Conservation (phyloP, 2,797 vertebrate species). For the Anguilla pacifica region DNA sequence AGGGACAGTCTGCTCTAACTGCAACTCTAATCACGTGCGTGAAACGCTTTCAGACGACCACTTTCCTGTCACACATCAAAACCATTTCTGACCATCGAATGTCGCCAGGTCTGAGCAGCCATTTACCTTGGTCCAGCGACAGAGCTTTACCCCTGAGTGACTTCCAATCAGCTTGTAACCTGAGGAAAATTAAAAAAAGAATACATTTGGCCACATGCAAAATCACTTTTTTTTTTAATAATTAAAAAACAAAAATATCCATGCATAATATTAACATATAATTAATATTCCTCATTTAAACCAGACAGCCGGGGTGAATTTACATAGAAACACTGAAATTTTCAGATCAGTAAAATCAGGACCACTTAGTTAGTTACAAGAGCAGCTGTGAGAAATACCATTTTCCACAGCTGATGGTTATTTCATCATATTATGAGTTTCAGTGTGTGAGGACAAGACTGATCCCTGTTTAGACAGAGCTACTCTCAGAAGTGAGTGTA, state of each 20-base stretch:
- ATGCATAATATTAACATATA: too few species aligned
- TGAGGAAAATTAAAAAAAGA: conserved; percentile 51
- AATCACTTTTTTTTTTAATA: too few species aligned
- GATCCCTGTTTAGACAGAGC: neutral
- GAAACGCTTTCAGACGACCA: neutral
- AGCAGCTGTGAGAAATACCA: too few species aligned
- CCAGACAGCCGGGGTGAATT: too few species aligned
- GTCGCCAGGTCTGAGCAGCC: neutral
- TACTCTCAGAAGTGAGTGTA: neutral
- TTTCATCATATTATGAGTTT: too few species aligned
- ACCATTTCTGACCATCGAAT: neutral
- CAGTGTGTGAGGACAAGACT: too few species aligned
- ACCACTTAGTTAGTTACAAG: too few species aligned
- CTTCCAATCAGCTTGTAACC: conserved; percentile 93
- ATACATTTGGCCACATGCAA: neutral
- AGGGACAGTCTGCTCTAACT: neutral
- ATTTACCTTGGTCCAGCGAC: conserved; percentile 94
- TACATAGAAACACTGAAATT: too few species aligned
- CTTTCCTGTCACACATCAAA: neutral
- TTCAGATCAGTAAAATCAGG: too few species aligned
- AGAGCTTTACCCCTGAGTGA: conserved; percentile 95
- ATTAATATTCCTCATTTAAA: too few species aligned
- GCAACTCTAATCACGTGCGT: neutral
- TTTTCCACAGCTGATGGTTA: too few species aligned
- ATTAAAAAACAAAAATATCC: too few species aligned